A percentile compares a stretch with the other conserved stretches of the same genome.
These are phyloP conservation scores for Xylota sylvarum DNA, from an alignment of 2,888 invertebrate species.

Conservation along the genomic window DNA sequence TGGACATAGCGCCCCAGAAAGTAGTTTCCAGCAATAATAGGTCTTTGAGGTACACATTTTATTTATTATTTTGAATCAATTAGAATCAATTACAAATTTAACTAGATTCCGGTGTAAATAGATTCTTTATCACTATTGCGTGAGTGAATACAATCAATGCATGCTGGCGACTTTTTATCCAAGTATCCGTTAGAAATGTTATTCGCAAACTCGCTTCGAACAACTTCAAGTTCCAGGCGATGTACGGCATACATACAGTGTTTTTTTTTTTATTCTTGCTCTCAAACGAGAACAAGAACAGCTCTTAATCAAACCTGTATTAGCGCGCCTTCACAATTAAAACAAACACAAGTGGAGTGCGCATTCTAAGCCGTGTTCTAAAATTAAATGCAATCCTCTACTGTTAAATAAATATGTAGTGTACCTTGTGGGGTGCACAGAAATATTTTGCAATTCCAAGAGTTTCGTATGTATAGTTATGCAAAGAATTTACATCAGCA, in stretches of 20 bases:
- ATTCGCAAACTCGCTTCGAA: neutral
- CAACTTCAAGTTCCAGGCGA: slow-evolving; percentile 25
- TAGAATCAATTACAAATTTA: neutral
- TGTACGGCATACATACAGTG: neutral
- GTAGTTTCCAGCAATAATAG: no score
- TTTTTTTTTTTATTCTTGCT: slow-evolving; percentile 7
- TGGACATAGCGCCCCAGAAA: no score
- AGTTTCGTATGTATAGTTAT: slow-evolving; percentile 16
- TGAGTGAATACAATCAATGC: slow-evolving; percentile 13
- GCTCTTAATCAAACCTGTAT: slow-evolving; percentile 56
- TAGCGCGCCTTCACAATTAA: slow-evolving; percentile 35
- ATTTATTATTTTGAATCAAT: neutral
- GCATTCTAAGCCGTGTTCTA: slow-evolving; percentile 18
- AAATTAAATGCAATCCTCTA: slow-evolving; percentile 7
- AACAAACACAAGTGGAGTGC: slow-evolving; percentile 24
- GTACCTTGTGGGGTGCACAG: neutral
- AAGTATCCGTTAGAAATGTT: slow-evolving; percentile 26
- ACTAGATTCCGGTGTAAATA: neutral
- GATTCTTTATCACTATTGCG: neutral
- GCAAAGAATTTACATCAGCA: slow-evolving; percentile 26
- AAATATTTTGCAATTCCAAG: slow-evolving; percentile 11
- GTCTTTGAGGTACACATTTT: neutral
- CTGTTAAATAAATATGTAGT: neutral
- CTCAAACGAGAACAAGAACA: slow-evolving; percentile 36
- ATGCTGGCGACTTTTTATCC: slow-evolving; percentile 10